A percentile compares a stretch with the other conserved stretches of the same genome.
phyloP scores from a whole-genome alignment of 2,797 vertebrate genomes.

The Esox masquinongy region DNA sequence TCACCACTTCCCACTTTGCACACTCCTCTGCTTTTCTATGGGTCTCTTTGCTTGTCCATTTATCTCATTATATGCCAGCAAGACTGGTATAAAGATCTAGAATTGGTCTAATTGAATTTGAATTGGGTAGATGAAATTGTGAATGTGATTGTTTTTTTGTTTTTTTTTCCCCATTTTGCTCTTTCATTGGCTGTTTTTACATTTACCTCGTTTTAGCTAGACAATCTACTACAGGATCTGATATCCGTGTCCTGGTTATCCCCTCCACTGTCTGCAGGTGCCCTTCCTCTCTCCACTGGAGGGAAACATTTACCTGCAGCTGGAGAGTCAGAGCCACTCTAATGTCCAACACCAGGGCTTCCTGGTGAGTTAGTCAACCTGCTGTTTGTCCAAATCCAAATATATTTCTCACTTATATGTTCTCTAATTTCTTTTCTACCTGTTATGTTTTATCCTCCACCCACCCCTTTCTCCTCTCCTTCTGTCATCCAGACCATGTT shows the following conservation, averaged over 20 bases:
- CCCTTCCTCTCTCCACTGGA: conserved; percentile 84
- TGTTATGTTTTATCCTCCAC: not conserved
- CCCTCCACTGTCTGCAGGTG: conserved; percentile 64
- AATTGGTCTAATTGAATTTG: not conserved
- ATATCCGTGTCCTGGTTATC: not conserved
- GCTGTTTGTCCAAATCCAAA: not conserved
- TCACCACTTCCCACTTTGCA: conserved; percentile 22
- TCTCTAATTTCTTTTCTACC: not conserved
- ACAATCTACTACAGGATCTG: not conserved
- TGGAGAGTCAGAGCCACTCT: conserved; percentile 74
- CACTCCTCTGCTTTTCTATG: not conserved
- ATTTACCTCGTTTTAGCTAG: not conserved
- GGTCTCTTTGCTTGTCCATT: too few species aligned
- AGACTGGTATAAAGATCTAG: not conserved
- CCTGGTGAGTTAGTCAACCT: conserved; percentile 66
- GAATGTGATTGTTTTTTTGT: not conserved
- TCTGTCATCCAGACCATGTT: conserved; percentile 74
- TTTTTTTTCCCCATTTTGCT: not conserved
- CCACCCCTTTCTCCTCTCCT: not conserved
- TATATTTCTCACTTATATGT: not conserved
- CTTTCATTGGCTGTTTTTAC: not conserved
- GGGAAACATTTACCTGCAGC: conserved; percentile 75
- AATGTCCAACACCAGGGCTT: conserved; percentile 75
- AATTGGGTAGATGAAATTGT: not conserved
- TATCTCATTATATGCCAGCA: not conserved